Evolutionary conservation across 2,888 invertebrate species (phyloP).

Genomic region (Mamestra brassicae): DNA sequence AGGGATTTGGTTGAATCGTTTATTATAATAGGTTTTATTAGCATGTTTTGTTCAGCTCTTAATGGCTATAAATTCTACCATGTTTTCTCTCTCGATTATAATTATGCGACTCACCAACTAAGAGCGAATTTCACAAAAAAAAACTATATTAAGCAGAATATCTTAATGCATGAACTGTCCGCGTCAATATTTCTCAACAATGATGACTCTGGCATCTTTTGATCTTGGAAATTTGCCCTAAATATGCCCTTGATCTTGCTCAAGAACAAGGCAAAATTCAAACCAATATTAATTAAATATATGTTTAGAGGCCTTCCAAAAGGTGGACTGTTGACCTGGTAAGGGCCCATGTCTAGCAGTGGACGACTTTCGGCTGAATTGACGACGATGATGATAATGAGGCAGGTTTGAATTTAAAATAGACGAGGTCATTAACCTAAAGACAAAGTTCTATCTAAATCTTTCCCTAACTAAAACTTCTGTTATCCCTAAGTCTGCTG

Average conservation of each 20-base stretch:
- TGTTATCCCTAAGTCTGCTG: background rate
- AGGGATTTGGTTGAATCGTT: conserved; percentile 27
- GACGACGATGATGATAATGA: no score
- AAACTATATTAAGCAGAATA: background rate
- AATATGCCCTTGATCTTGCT: background rate
- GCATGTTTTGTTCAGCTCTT: background rate
- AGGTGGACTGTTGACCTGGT: no score
- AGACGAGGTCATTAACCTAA: background rate
- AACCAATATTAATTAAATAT: background rate
- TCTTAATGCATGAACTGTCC: background rate
- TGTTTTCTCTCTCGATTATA: background rate
- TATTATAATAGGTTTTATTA: conserved; percentile 13
- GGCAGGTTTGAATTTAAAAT: background rate
- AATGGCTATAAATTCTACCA: background rate
- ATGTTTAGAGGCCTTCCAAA: no score
- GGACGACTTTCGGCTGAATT: no score
- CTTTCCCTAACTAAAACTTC: background rate
- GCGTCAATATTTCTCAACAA: background rate
- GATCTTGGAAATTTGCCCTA: background rate
- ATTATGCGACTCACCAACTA: background rate
- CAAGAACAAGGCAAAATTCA: background rate
- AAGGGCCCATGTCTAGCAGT: no score
- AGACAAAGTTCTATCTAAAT: background rate
- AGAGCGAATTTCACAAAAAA: background rate
- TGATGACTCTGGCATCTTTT: background rate